Base-by-base conservation (phyloP, 2,113 vertebrate genomes). In the Cottus gobio region DNA sequence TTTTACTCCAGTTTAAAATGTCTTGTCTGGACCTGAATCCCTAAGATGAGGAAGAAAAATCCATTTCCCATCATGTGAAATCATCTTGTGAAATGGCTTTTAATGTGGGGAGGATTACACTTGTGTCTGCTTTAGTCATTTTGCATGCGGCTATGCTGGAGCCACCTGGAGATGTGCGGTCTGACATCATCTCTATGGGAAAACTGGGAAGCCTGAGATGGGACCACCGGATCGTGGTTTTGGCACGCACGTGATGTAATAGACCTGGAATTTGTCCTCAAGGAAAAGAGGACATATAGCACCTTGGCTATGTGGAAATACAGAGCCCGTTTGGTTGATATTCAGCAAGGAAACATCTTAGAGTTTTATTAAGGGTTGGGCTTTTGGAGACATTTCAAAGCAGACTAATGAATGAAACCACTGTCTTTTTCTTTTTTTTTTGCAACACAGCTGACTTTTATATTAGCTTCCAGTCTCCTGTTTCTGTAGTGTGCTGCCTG, bases 391-490 rank as follows among this genome's bases (percentile, higher is more conserved):
- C 30, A 26, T 82, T 87, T 90, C 72, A 87, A 83, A 87, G 68
- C 66, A 75, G 28, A 54, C 70, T 44, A 80, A 88, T 93, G 89
- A 93, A 93, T 89, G 88, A 90, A 90, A 69, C 75, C 85, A 91
- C 90, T 93, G 92, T 94, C 80, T 46, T 68, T 66, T 79, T 64
- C 31, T 36, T 63, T 58, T 50, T 65, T 66, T 77, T 64, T 37
- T 48, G 61, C 54, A 79, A 58, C 85, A 93, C 73, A 82, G 84
- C 78, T 79, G 87, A 88, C 77, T 84, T 87, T 86, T 76, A 82
- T 84, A 92, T 89, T 85, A 88, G 61, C 85, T 68, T 62, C 76
- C 71, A 87, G 75, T 75, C 75, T 77, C 71, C 66, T 56, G 30
- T 74, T 73, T 80, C 81, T 80, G 39, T 63, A 64, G 73, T 13